Evolutionary conservation across 2,113 vertebrate genomes (phyloP), one percentile per base, ranked within the genome.

Genomic region (Brachypteracias leptosomus): DNA sequence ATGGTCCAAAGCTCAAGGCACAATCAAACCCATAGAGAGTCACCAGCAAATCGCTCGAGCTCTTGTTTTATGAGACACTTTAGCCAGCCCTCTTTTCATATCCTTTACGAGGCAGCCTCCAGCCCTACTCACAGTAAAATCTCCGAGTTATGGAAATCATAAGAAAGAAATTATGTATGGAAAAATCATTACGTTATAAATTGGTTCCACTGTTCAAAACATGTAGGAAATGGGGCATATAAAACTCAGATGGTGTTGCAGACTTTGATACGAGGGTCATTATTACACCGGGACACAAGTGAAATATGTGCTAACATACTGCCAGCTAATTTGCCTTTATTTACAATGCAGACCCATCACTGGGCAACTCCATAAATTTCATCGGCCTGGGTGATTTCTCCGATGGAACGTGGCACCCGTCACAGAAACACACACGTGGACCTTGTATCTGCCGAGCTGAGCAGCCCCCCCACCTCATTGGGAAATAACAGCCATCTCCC

Each of bases 101-200:
- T 93, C 88, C 93, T 97, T 88, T 84, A 95, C 10, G 55, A 95
- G 96, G 85, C 95, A 95, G 94, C 88, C 66, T 96, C 94, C 76
- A 84, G 96, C 94, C 79, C 52, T 80, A 77, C 76, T 82, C 67
- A 61, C 10, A 96, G 96, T 97, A 97, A 97, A 96, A 96, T 85
- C 92, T 94, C 92, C 86, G 13, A 91, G 93, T 98, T 98, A 97
- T 96, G 95, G 97, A 98, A 98, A 97, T 98, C 97, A 98, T 98
- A 97, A 82, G 96, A 98, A 98, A 98, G 97, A 98, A 98, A 98
- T 97, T 97, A 98, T 97, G 97, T 96, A 98, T 98, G 98, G 98
- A 98, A 98, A 98, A 98, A 98, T 97, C 97, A 98, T 98, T 98
- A 98, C 94, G 36, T 98, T 98, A 98, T 98, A 98, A 98, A 98